Percentiles rank a stretch among this genome's conserved stretches.
Evolutionary conservation across 2,888 invertebrate genomes (phyloP).

Genomic region (Coenonympha arcania): DNA sequence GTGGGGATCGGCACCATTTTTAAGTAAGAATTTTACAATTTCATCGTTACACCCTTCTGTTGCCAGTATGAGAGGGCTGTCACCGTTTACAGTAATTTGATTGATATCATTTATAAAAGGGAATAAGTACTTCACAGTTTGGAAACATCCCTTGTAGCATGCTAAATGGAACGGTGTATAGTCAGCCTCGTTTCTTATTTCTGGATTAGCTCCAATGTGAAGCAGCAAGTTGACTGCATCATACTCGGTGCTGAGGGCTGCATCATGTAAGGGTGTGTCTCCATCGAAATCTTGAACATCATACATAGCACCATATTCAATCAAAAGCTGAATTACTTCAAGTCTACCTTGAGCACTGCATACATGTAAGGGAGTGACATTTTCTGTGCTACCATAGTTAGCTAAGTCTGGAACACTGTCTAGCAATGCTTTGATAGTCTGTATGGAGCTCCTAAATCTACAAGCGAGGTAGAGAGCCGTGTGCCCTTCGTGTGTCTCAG

Average conservation of each 20-base stretch:
- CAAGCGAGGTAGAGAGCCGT: conserved; percentile 66
- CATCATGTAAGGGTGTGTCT: conserved; percentile 66
- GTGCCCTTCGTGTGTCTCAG: conserved; percentile 67
- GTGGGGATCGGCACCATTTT: conserved; percentile 57
- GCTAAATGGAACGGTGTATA: conserved; percentile 65
- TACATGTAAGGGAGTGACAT: conserved; percentile 64
- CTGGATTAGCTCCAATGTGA: conserved; percentile 60
- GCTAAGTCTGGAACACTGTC: conserved; percentile 53
- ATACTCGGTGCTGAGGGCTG: conserved; percentile 45
- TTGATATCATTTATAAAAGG: conserved; percentile 58
- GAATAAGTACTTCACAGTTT: conserved; percentile 45
- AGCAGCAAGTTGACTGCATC: conserved; percentile 49
- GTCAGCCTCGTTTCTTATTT: conserved; percentile 51
- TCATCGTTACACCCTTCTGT: conserved; percentile 45
- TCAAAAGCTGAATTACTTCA: conserved; percentile 51
- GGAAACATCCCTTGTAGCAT: conserved; percentile 52
- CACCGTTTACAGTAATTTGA: conserved; percentile 45
- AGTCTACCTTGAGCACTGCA: conserved; percentile 55
- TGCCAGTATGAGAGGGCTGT: conserved; percentile 56
- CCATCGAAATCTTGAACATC: conserved; percentile 68
- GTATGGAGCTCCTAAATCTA: conserved; percentile 46
- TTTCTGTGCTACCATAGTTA: conserved; percentile 62
- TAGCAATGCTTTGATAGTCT: conserved; percentile 50
- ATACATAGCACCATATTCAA: conserved; percentile 57
- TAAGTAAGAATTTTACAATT: conserved; percentile 52